Evolutionary conservation across 2,797 vertebrate species (phyloP).

Genomic region (Microhierax caerulescens): DNA sequence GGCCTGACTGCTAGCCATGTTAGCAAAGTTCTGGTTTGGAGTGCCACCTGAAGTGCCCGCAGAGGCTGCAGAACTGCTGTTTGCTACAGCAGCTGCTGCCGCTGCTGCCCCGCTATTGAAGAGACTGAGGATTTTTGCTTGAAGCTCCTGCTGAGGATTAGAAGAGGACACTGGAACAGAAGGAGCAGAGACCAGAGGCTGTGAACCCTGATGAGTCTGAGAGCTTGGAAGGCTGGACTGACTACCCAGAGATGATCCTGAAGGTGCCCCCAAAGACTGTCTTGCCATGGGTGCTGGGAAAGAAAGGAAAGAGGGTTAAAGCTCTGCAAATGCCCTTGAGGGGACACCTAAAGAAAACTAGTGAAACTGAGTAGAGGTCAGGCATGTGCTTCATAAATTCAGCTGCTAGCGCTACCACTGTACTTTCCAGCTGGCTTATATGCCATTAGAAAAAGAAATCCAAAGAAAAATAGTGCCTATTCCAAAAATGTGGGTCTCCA

Average conservation of each 20-base stretch:
- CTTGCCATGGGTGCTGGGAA: constrained; percentile 74
- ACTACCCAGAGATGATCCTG: constrained; percentile 70
- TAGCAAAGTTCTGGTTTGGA: constrained; percentile 75
- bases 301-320: neutral
- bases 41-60: constrained; percentile 1
- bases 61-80: constrained; percentile 49
- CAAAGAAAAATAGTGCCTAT: neutral
- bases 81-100: constrained; percentile 6
- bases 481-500: neutral
- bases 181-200: constrained; percentile 71
- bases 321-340: neutral
- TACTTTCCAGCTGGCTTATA: neutral
- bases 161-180: constrained; percentile 62
- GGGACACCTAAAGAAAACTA: neutral
- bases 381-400: neutral
- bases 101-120: constrained; percentile 85
- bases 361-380: neutral
- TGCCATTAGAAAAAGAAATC: neutral
- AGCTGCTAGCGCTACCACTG: neutral
- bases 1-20: constrained; percentile 18
- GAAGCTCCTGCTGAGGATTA: constrained; percentile 89
- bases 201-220: constrained; percentile 70
- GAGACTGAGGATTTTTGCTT: constrained; percentile 97
- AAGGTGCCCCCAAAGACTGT: constrained; percentile 71
- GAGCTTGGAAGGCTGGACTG: constrained; percentile 59